These are phyloP conservation scores for Salvelinus alpinus DNA, from an alignment of 2,113 vertebrate species.

Conservation along the genomic window DNA sequence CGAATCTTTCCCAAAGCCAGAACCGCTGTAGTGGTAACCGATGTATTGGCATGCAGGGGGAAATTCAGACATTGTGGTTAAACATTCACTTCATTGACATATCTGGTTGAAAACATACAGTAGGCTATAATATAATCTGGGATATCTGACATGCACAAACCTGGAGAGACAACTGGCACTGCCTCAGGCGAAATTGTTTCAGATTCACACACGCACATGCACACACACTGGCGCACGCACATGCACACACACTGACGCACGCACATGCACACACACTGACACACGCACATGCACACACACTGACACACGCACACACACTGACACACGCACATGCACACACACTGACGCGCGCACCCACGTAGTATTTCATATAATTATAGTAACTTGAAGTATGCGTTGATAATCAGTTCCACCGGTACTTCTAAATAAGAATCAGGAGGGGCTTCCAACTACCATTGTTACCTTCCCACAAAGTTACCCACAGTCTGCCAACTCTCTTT, in stretches of 20 bases:
- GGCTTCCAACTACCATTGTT: no score
- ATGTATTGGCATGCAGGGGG: conserved; percentile 54
- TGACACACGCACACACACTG: neutral
- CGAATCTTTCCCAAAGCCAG: conserved; percentile 42
- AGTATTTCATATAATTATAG: conserved; percentile 57
- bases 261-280: no score
- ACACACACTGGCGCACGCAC: neutral
- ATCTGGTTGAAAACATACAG: conserved; percentile 65
- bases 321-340: conserved; percentile 5
- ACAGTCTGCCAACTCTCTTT: no score
- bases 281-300: neutral
- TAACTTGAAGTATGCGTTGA: conserved; percentile 58
- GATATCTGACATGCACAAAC: conserved; percentile 14
- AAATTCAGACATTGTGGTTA: conserved; percentile 35
- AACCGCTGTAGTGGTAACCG: conserved; percentile 54
- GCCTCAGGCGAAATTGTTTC: conserved; percentile 20
- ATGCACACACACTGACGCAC: neutral
- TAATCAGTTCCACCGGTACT: conserved; percentile 61
- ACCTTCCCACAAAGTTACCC: no score
- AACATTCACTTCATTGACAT: conserved; percentile 46
- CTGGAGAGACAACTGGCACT: conserved; percentile 57
- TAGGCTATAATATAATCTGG: conserved; percentile 39
- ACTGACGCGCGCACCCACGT: neutral
- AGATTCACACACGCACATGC: neutral
- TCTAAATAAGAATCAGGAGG: conserved; percentile 25